Evolutionary conservation across 2,888 invertebrate species (phyloP).

Genomic region (Notocelia uddmanniana): DNA sequence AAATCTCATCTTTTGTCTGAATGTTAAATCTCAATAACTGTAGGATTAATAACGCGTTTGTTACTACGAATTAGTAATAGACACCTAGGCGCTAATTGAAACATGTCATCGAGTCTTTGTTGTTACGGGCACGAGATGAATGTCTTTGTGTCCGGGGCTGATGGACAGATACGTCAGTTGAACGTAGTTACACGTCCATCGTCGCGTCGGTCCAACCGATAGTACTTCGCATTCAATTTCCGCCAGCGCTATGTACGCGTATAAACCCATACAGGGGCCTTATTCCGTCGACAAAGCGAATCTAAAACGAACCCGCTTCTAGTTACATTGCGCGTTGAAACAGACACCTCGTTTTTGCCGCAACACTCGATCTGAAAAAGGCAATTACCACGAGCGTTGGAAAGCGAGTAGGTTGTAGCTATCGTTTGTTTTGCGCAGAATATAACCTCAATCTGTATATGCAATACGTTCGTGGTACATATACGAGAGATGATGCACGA

Average conservation of each 20-base stretch:
- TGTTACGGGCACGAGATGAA: constrained; percentile 63
- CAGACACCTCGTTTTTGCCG: constrained; percentile 31
- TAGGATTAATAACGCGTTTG: background rate
- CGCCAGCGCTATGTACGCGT: constrained; percentile 56
- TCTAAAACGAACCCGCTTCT: constrained; percentile 40
- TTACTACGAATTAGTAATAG: constrained; percentile 36
- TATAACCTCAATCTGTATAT: constrained; percentile 12
- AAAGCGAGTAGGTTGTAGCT: constrained; percentile 23
- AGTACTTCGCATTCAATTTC: constrained; percentile 76
- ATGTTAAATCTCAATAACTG: background rate
- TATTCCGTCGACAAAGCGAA: constrained; percentile 43
- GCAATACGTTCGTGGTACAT: constrained; percentile 4
- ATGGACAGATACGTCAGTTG: constrained; percentile 66
- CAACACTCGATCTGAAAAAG: constrained; percentile 26
- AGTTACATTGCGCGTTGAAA: constrained; percentile 38
- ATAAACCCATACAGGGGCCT: constrained; percentile 47
- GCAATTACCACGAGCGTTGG: constrained; percentile 39
- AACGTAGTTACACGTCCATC: constrained; percentile 59
- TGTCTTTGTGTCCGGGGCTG: constrained; percentile 67
- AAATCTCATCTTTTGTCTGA: too few species aligned
- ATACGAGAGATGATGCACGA: constrained; percentile 24
- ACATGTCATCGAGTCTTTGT: constrained; percentile 65
- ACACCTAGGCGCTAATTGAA: constrained; percentile 57
- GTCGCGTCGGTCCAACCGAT: constrained; percentile 60
- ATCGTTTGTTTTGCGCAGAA: constrained; percentile 23